A percentile compares a stretch with the other conserved stretches of the same genome.
These are phyloP conservation scores for Littorina saxatilis DNA, from an alignment of 1,140 invertebrate species.

Conservation along the genomic window DNA sequence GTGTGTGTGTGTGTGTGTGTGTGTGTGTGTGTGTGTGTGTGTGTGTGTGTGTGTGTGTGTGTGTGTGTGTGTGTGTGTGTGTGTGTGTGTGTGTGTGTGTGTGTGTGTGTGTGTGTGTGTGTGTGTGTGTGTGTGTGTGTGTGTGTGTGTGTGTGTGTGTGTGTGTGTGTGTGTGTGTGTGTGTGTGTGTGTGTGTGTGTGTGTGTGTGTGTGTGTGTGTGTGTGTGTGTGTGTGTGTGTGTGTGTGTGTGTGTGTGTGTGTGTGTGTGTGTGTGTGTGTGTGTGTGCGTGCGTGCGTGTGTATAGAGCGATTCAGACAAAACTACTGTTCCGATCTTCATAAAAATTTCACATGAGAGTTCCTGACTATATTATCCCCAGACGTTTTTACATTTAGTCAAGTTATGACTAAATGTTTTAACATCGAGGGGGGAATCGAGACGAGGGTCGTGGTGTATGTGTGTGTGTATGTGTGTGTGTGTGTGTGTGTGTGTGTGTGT, in stretches of 20 bases:
- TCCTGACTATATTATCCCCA: too few species aligned
- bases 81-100: background rate
- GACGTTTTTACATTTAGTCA: background rate
- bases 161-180: background rate
- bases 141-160: background rate
- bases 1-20: background rate
- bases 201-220: background rate
- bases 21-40: background rate
- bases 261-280: background rate
- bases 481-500: constrained; percentile 12
- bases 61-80: background rate
- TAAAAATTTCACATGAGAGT: too few species aligned
- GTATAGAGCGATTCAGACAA: too few species aligned
- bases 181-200: too few species aligned
- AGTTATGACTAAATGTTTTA: too few species aligned
- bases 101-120: background rate
- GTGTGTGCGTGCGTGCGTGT: background rate
- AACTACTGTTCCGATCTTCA: too few species aligned
- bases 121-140: background rate
- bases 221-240: too few species aligned
- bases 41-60: background rate
- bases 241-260: too few species aligned
- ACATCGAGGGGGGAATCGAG: too few species aligned
- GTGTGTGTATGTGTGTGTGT: constrained; percentile 24
- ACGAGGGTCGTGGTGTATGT: too few species aligned